Percentiles rank a stretch among this genome's conserved stretches.
These are phyloP conservation scores for Rynchops niger DNA, from an alignment of 2,113 vertebrate species.

Conservation along the genomic window DNA sequence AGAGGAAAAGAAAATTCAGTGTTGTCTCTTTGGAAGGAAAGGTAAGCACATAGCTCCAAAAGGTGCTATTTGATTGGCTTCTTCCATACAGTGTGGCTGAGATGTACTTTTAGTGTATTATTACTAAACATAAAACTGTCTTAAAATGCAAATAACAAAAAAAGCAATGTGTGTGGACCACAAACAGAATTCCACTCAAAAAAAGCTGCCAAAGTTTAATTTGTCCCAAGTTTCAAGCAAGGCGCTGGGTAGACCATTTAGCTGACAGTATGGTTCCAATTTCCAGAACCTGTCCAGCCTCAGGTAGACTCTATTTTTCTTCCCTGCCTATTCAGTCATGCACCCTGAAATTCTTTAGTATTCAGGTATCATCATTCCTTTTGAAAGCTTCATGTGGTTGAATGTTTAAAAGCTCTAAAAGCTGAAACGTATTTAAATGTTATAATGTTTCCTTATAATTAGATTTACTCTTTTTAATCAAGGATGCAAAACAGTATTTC, in stretches of 20 bases:
- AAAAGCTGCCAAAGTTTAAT: neutral
- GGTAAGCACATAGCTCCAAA: neutral
- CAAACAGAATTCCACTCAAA: neutral
- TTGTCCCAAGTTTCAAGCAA: neutral
- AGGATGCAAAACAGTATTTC: constrained; percentile 57
- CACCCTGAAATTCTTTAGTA: constrained; percentile 9
- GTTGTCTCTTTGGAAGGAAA: neutral
- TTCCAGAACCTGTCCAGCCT: neutral
- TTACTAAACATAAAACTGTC: neutral
- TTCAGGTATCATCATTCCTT: constrained; percentile 21
- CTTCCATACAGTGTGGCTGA: neutral
- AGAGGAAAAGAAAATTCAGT: neutral
- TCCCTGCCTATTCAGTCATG: neutral
- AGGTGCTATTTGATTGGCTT: neutral
- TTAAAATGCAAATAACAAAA: neutral
- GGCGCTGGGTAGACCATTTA: neutral
- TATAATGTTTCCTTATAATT: constrained; percentile 67
- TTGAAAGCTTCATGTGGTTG: constrained; percentile 36
- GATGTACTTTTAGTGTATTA: neutral
- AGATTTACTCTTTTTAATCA: constrained; percentile 70
- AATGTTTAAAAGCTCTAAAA: constrained; percentile 29
- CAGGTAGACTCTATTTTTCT: neutral
- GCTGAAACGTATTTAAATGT: constrained; percentile 64
- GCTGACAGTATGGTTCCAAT: neutral
- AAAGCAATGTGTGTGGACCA: neutral